phyloP scores from a whole-genome alignment of 2,888 invertebrate genomes.

The Meganola albula region DNA sequence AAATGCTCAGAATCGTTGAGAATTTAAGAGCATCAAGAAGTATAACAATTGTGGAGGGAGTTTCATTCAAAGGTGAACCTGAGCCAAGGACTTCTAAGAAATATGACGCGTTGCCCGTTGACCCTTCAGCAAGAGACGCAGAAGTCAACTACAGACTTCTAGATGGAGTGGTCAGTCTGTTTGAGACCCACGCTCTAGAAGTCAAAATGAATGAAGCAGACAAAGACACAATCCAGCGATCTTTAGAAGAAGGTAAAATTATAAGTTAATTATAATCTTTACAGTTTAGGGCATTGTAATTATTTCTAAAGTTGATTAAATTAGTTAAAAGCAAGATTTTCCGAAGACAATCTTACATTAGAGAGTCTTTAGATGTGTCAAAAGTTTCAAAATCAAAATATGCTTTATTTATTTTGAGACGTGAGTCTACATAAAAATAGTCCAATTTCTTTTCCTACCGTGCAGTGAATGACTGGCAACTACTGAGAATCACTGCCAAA shows the following conservation, averaged over 20 bases:
- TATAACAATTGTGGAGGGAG: slow-evolving; percentile 80
- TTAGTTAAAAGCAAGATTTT: too few relatives aligned
- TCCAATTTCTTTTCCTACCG: too few relatives aligned
- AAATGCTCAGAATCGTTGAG: slow-evolving; percentile 83
- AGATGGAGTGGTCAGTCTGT: slow-evolving; percentile 85
- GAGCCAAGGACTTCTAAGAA: slow-evolving; percentile 73
- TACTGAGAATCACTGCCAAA: too few relatives aligned
- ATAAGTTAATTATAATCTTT: not conserved
- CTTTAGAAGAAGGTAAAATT: slow-evolving; percentile 87
- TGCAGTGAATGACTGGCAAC: too few relatives aligned
- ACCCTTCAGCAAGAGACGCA: slow-evolving; percentile 83
- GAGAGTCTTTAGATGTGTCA: too few relatives aligned
- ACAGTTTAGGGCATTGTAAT: too few relatives aligned
- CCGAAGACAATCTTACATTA: too few relatives aligned
- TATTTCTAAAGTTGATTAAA: too few relatives aligned
- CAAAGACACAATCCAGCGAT: slow-evolving; percentile 84
- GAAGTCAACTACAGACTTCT: slow-evolving; percentile 84
- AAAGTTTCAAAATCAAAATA: too few relatives aligned
- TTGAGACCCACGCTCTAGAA: slow-evolving; percentile 87
- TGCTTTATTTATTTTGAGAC: too few relatives aligned
- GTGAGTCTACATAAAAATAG: too few relatives aligned
- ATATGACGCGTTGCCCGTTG: slow-evolving; percentile 82
- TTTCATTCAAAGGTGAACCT: slow-evolving; percentile 76
- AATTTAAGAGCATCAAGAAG: slow-evolving; percentile 57
- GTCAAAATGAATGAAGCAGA: slow-evolving; percentile 87